Evolutionary conservation across 1,140 invertebrate species (phyloP), one percentile per base, ranked within the genome.

Genomic region (Reticulitermes speratus): DNA sequence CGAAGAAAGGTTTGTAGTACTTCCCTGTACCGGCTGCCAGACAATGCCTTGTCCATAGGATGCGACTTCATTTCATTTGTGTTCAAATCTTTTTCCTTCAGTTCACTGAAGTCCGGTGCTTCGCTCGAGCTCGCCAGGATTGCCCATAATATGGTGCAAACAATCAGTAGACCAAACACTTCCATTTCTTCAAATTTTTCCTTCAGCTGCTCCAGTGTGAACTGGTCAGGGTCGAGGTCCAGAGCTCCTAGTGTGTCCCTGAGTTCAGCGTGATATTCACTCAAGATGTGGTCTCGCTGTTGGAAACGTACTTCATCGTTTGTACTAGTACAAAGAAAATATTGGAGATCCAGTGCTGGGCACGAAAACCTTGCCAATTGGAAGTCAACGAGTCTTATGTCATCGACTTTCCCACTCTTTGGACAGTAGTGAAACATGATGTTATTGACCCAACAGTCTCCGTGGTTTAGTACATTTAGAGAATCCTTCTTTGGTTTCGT

Each of bases 371-470:
- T 88, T 48, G 86, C 48, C 21, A 88, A 23, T 85, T 89, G 88
- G 44, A 92, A 91, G 86, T 93, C 92, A 30, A 92, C 87, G 0
- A 92, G 84, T 84, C 89, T 90, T 0, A 89, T 88, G 25, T 88
- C 88, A 0, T 89, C 59, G 0, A 89, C 65, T n/a, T 88, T 59
- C 0, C 85, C 88, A 25, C 87, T 82, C 9, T 87, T 45, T 25
- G 86, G 86, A 32, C 87, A 87, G 65, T 85, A 87, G 14, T 91
- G 86, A 88, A 92, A 93, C 90, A 93, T 90, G 87, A 93, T 92
- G 87, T 93, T 93, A 87, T 93, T 93, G 21, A 91, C 91, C 92
- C 92, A 93, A 45, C 92, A 92, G 88, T 93, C 92, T 16, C 93
- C 93, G 88, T 93, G 92, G 84, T 91, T 90, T 21, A 93, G 87